Base-by-base conservation (phyloP, 1,140 invertebrate genomes). In the Drosophila obscura region DNA sequence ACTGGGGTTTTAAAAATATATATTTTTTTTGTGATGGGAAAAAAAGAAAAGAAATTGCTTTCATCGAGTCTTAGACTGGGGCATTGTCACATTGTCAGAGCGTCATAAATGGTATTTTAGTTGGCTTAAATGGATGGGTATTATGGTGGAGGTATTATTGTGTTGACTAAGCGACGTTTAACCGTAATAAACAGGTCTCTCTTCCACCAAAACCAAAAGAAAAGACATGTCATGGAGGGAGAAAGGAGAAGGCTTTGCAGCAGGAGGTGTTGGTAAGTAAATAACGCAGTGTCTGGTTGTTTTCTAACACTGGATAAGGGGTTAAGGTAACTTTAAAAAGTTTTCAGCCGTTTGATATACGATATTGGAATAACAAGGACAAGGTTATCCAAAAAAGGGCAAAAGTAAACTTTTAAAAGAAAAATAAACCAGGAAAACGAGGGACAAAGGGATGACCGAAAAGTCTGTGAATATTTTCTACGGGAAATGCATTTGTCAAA, bases 81-180 rank as follows among this genome's bases (percentile, higher is more conserved):
- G 16, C 16, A 16, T 16, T 16, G 16, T 16, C 19, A 1, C 75
- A 74, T 35, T 35, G 31, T 35, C 31, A 35, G 76, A 73, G 62
- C 78, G 66, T 75, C 75, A 76, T 87, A 82, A 82, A 76, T 88
- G 83, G 72, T 64, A 68, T 76, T 72, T 85, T 60, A 64, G 73
- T 66, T 51, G 60, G 57, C 46, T 64, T 58, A 58, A 49, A 67
- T 22, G 53, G 45, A 16, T 39, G 13, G 31, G 31, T 35, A 19
- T 9, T 9, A 11, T 11, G 31, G 31, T 11, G 31, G 31, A 19
- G 19, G 19, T 35, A 45, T 57, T 44, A 16, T 31, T 56, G 8
- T 77, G 44, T 46, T 49, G 45, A 41, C 46, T 19, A 43, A 58
- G 66, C 64, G 31, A 16, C 44, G 49, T 43, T 69, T 50, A 69